Base-by-base conservation (phyloP, 2,888 invertebrate genomes). In the Stenoptilia bipunctidactyla region DNA sequence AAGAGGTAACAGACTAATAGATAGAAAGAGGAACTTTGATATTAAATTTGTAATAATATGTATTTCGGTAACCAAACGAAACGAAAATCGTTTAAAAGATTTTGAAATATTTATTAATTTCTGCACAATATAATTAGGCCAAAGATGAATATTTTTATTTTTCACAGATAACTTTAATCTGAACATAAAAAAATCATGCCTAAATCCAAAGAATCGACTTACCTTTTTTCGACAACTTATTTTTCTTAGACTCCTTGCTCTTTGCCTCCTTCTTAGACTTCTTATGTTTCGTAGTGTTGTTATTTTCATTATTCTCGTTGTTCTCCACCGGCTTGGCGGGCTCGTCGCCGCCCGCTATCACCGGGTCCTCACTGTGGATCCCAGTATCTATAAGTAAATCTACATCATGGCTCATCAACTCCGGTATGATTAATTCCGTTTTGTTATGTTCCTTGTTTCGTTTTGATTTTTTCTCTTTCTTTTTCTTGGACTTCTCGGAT, bases 221-320 rank as follows among this genome's bases (percentile, higher is more conserved):
- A 80, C 82, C 83, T 69, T 75, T 83, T 51, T 77, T 85, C 34
- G 73, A 61, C 36, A 67, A 64, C 63, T 65, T 85, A 67, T 61
- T 84, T 66, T 71, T 82, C 56, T 76, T 83, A 36, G 66, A 61
- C 44, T 74, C 76, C 54, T 70, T 73, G 44, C 70, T 79, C 58
- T 71, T 85, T 6, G 64, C 43, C 43, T 75, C 79, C 48, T 80
- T 85, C 58, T 82, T 84, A 10, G 71, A 56, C 61, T 79, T 84
- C 64, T 77, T 85, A 53, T 68, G 75, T 62, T 83, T 83, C 48
- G 82, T 77, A 76, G 75, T 80, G n/a, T n/a, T n/a, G n/a, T n/a
- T n/a, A n/a, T n/a, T n/a, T n/a, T n/a, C n/a, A n/a, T n/a, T n/a
- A n/a, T n/a, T n/a, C 67, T 75, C 85, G 56, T 61, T 67, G 45